Conservation (phyloP, 2,888 invertebrate genomes). For the Ornithoptera alexandrae region DNA sequence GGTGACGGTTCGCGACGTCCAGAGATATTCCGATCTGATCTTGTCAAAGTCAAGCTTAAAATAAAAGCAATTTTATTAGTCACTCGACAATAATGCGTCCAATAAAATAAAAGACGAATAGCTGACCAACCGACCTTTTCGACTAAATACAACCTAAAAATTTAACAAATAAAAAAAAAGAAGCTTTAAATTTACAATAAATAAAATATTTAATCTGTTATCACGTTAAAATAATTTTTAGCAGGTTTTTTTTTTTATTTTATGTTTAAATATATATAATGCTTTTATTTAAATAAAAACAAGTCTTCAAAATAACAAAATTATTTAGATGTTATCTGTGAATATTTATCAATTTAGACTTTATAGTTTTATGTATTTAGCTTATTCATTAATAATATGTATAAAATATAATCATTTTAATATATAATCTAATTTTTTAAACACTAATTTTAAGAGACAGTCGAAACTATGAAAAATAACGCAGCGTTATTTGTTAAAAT, state of each 20-base stretch:
- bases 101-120: slow-evolving; percentile 21
- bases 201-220: no score
- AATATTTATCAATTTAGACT: no score
- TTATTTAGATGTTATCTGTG: no score
- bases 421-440: background rate
- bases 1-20: slow-evolving; percentile 21
- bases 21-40: slow-evolving; percentile 30
- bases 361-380: no score
- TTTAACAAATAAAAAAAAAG: background rate
- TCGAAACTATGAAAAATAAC: background rate
- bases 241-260: no score
- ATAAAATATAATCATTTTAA: no score
- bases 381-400: no score
- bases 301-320: no score
- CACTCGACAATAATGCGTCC: slow-evolving; percentile 14
- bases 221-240: no score
- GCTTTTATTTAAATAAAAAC: no score
- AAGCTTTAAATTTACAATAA: background rate
- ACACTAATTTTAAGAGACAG: background rate
- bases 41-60: slow-evolving; percentile 33
- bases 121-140: slow-evolving; percentile 8
- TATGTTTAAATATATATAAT: no score
- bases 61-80: slow-evolving; percentile 25
- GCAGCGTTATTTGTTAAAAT: background rate
- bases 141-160: slow-evolving; percentile 12